Conservation (phyloP, 2,113 vertebrate species). For the Cyrtonyx montezumae region DNA sequence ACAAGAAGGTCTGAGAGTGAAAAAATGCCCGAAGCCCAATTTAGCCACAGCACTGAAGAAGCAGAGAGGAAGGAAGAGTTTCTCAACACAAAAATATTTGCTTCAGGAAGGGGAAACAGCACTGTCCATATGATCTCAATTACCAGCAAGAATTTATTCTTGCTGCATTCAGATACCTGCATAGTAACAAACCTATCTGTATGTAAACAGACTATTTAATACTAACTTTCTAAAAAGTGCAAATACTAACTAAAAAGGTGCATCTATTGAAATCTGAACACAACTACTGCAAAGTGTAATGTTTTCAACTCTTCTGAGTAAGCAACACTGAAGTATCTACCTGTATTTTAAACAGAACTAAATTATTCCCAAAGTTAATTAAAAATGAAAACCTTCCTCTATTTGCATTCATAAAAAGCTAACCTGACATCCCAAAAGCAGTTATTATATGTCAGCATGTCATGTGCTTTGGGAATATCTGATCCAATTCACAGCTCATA, state of each 20-base stretch:
- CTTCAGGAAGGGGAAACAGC: background rate
- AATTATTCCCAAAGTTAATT: slow-evolving; percentile 45
- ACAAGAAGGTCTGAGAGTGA: background rate
- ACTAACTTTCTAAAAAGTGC: background rate
- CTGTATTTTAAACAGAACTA: background rate
- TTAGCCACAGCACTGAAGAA: background rate
- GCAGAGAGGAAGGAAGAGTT: accelerated
- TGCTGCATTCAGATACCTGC: background rate
- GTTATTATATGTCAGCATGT: slow-evolving; percentile 49
- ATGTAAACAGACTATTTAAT: background rate
- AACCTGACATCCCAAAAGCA: slow-evolving; percentile 52
- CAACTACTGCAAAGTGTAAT: background rate
- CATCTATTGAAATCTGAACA: background rate
- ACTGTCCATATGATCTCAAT: background rate
- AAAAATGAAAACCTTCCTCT: background rate
- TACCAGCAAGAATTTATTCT: background rate
- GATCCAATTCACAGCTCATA: slow-evolving; percentile 62
- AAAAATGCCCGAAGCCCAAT: background rate
- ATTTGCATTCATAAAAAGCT: slow-evolving; percentile 55
- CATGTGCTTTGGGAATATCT: slow-evolving; percentile 62
- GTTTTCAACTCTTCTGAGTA: background rate
- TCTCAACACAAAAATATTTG: background rate
- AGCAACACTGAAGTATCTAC: background rate
- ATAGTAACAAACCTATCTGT: background rate
- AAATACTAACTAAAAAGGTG: background rate